Evolutionary conservation across 2,888 invertebrate species (phyloP).

Genomic region (Drosophila birchii): DNA sequence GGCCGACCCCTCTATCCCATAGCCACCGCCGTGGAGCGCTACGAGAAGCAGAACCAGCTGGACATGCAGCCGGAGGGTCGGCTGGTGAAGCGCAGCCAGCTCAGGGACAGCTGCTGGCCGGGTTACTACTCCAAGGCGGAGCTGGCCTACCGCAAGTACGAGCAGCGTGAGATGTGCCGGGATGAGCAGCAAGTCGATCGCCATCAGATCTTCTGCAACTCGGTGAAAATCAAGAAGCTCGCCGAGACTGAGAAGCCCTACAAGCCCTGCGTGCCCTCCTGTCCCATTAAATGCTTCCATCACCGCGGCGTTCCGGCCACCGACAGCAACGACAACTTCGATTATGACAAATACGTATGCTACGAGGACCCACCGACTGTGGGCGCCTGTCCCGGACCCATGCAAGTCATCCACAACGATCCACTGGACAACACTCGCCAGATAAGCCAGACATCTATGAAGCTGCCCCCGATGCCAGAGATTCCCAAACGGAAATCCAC

Average conservation of each 20-base stretch:
- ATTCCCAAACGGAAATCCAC: background rate
- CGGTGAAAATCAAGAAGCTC: constrained; percentile 59
- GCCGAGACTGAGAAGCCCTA: constrained; percentile 54
- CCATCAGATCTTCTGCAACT: constrained; percentile 47
- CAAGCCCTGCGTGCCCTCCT: constrained; percentile 34
- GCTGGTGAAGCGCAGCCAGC: constrained; percentile 38
- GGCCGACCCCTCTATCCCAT: constrained; percentile 82
- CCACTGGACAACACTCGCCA: constrained; percentile 6
- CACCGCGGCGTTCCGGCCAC: constrained; percentile 27
- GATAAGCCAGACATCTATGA: constrained; percentile 7
- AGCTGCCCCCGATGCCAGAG: constrained; percentile 28
- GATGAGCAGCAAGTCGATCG: constrained; percentile 36
- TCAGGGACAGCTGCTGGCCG: constrained; percentile 67
- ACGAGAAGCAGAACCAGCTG: constrained; percentile 70
- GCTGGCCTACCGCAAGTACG: constrained; percentile 61
- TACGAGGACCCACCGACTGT: constrained; percentile 19
- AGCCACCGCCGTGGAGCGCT: constrained; percentile 72
- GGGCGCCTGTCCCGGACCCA: constrained; percentile 25
- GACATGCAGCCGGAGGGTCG: constrained; percentile 41
- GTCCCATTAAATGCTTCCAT: constrained; percentile 37
- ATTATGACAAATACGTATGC: constrained; percentile 31
- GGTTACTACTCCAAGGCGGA: constrained; percentile 60
- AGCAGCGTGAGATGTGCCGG: constrained; percentile 58
- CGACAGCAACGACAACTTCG: constrained; percentile 25
- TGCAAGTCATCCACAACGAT: constrained; percentile 33